These are phyloP conservation scores for Boloria selene DNA, from an alignment of 2,888 invertebrate genomes.

Conservation along the genomic window DNA sequence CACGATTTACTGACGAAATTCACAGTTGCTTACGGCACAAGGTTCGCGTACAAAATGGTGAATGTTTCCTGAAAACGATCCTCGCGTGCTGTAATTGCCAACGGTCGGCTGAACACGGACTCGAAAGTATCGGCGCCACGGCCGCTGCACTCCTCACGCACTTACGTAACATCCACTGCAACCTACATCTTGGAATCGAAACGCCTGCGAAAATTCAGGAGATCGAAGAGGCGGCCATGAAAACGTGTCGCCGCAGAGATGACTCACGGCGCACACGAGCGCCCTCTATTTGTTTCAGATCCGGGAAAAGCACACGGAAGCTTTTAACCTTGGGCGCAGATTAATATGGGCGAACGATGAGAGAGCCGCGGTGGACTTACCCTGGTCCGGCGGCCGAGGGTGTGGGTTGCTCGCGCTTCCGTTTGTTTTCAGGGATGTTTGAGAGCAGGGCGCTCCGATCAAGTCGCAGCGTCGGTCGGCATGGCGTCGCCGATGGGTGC, in stretches of 20 bases:
- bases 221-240: conserved; percentile 77
- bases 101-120: conserved; percentile 66
- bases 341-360: conserved; percentile 42
- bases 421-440: conserved; percentile 62
- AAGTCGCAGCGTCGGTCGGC: conserved; percentile 72
- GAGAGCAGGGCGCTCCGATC: conserved; percentile 70
- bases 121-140: conserved; percentile 69
- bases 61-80: conserved; percentile 77
- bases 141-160: conserved; percentile 69
- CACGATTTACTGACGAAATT: conserved; percentile 29
- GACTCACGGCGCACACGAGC: conserved; percentile 75
- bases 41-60: conserved; percentile 74
- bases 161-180: conserved; percentile 77
- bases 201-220: conserved; percentile 54
- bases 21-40: conserved; percentile 55
- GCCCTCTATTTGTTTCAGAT: conserved; percentile 55
- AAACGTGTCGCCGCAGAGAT: conserved; percentile 76
- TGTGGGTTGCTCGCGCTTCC: conserved; percentile 54
- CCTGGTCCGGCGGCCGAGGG: conserved; percentile 58
- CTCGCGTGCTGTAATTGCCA: conserved; percentile 70
- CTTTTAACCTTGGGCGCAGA: conserved; percentile 61
- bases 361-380: conserved; percentile 62
- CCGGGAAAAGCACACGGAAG: conserved; percentile 58
- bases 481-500: conserved; percentile 71
- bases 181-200: conserved; percentile 61